Percentiles rank a stretch among this genome's conserved stretches.
Conservation (phyloP, 2,888 invertebrate genomes). For the Synanthedon andrenaeformis region DNA sequence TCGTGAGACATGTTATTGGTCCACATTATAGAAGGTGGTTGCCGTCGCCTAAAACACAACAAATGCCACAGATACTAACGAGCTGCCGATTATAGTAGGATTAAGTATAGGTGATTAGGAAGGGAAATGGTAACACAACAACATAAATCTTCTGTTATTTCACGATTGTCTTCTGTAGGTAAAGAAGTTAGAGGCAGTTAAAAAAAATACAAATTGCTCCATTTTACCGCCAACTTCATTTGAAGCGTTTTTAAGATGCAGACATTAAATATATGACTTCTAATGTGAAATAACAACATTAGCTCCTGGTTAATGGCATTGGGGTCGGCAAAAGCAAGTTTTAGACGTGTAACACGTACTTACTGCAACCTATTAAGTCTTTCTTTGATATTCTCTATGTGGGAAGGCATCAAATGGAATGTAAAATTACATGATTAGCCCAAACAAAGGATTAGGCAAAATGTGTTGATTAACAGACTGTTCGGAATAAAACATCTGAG, state of each 20-base stretch:
- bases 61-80: too few species aligned
- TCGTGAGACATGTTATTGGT: too few species aligned
- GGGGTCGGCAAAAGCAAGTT: not conserved
- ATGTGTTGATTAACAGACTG: too few species aligned
- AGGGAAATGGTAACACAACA: too few species aligned
- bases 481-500: too few species aligned
- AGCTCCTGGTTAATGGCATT: not conserved
- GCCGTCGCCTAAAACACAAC: too few species aligned
- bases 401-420: constrained; percentile 38
- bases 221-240: not conserved
- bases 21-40: too few species aligned
- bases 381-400: constrained; percentile 29
- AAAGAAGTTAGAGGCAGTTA: too few species aligned
- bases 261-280: not conserved
- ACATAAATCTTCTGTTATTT: too few species aligned
- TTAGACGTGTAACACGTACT: not conserved
- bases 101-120: too few species aligned
- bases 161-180: too few species aligned
- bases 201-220: not conserved
- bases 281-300: not conserved
- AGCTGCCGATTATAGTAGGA: too few species aligned
- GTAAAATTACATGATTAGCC: constrained; percentile 44
- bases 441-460: constrained; percentile 32
- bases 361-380: constrained; percentile 2
- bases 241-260: not conserved